Evolutionary conservation across 1,140 invertebrate species (phyloP), one percentile per base, ranked within the genome.

Genomic region (Aphelenchoides besseyi): DNA sequence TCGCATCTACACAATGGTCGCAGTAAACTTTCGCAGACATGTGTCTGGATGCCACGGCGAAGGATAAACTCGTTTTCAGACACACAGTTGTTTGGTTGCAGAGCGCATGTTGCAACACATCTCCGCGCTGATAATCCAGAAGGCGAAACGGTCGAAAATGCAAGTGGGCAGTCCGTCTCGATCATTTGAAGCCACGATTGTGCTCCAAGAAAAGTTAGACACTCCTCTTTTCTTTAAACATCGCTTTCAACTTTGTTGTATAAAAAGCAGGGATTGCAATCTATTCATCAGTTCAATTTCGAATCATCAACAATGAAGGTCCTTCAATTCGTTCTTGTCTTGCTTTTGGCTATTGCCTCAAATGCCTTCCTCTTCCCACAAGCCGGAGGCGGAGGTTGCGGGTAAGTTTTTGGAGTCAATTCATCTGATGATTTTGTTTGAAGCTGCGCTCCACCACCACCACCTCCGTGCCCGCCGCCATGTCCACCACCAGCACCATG

Each of bases 401-500:
- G 68, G 68, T 69, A 69, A 69, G 28, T 69, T 69, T 18, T 66
- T 2, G 26, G 54, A 12, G 9, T 67, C 53, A 69, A 67, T 18
- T n/a, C n/a, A n/a, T n/a, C n/a, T n/a, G 8, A 33, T 32, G 12
- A 69, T 69, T 70, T 69, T 70, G 18, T 70, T 69, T 23, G 23
- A 69, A n/a, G n/a, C n/a, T n/a, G 64, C 28, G 16, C 63, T 1
- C 63, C 63, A 23, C 68, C 55, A 32, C 68, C 55, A 62, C 26
- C 64, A 18, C 28, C n/a, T 30, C n/a, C 64, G 18, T 69, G 54
- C 32, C n/a, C 59, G 5, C 68, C 18, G 26, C 63, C 68, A 18
- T 33, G 23, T 33, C 63, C 29, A 52, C 64, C 30, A 48, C 18
- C 29, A 28, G 23, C 57, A 26, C n/a, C 37, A 8, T 41, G 37